Base-by-base conservation (phyloP, 1,140 invertebrate genomes). In the Mylabris phalerata region DNA sequence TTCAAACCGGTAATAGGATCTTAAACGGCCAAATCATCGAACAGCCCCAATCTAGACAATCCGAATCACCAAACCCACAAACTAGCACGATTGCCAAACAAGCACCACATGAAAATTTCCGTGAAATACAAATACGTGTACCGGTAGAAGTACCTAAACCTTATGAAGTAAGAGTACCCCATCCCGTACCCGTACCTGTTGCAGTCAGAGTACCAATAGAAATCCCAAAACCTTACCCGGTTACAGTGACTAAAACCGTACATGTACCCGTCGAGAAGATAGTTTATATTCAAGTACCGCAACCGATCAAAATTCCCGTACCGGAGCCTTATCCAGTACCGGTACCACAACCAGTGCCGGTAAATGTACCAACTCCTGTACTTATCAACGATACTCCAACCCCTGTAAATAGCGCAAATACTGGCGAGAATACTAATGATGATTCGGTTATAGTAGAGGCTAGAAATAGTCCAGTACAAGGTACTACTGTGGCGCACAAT, bases 141-240 rank as follows among this genome's bases (percentile, higher is more conserved):
- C 62, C 62, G 47, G 64, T 67, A 47, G 62, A 61, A 46, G 66
- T 70, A 1, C 68, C 73, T 1, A 72, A 76, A 4, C 68, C 68
- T 4, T 70, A 66, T 50, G 58, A 62, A 51, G 68, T 70, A 1
- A 40, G 47, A 25, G 66, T 70, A 11, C 57, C 63, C 42, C 63
- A 57, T 13, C 62, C 65, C 4, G 62, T 63, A 32, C 44, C 61
- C 70, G 64, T 75, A 67, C 24, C 71, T 66, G 19, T 62, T 59
- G 72, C 63, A 61, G 45, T 44, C 9, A 41, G 42, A 10, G 52
- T 55, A 13, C 63, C 56, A 11, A 62, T 67, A 24, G 51, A 64
- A 49, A 60, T 65, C 9, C 50, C 57, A 27, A 55, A 59, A 57
- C 60, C 63, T 45, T 62, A 68, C 32, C 61, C 63, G 39, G 60